Base-by-base conservation (phyloP, 2,888 invertebrate species). In the Hipparchia sbordonii region DNA sequence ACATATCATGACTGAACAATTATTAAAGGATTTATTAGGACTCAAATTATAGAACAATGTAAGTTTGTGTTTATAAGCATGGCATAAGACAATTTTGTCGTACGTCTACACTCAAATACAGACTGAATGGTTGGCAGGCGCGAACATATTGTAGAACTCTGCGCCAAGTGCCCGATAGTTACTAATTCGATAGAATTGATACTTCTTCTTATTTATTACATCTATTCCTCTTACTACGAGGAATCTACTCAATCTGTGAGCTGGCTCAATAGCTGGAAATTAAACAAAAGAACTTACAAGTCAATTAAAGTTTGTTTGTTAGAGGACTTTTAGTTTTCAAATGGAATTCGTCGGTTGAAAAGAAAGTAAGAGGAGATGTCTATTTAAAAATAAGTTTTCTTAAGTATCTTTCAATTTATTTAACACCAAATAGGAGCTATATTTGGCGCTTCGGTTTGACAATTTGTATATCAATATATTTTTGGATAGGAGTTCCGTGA, bases 171-270 rank as follows among this genome's bases (percentile, higher is more conserved):
- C 61, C 67, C 75, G 71, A 77, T 74, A 77, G 75, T 72, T 75
- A 74, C 77, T 77, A 75, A 77, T 77, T 75, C 77, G 73, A 74
- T 74, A 69, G 72, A 77, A 77, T 74, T 77, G 77, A 75, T 77
- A 77, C 75, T 77, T 75, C 72, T 75, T 71, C 71, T 74, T 75
- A 77, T 75, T 77, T 77, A 77, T 75, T 77, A 77, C 77, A 71
- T 65, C 74, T 62, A 74, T 77, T 70, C 74, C 51, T 77, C 74
- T 75, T 74, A 61, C 70, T 45, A 57, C 54, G 67, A 72, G 67
- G 12, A 65, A 51, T 74, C 66, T 66, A 72, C 73, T 66, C 70
- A 70, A 74, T 74, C 69, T 62, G 56, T 56, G 71, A 59, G 69
- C 23, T 23, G 23, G 23, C 23, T 46, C 57, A 71, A 67, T 70